Base-by-base conservation (phyloP, 2,797 vertebrate genomes). In the Falco concolor region DNA sequence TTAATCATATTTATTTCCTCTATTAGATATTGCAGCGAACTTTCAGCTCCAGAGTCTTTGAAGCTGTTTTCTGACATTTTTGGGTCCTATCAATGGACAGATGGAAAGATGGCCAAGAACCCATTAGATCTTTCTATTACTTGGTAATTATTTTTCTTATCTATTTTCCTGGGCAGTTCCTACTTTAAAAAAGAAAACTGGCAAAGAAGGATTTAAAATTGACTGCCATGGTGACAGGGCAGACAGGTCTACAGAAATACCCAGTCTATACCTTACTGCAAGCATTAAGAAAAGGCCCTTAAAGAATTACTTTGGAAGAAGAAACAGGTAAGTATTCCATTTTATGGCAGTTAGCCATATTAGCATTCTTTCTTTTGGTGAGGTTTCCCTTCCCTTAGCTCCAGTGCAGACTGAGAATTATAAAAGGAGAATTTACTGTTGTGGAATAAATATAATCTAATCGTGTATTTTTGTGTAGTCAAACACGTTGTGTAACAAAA, bases 51-150 rank as follows among this genome's bases (percentile, higher is more conserved):
- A 57, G 32, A 42, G 32, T 44, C 70, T 88, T 89, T 89, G 82
- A 97, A 92, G 82, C n/a, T 87, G 57, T 57, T 95, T 91, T 77
- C 84, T 96, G 92, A 94, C 86, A 91, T 95, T 93, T 96, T 75
- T 0, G 0, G 16, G 28, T 15, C 54, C 34, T 78, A 47, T 47
- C 32, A 45, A 60, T 2, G 85, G 64, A 63, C 15, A 89, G 82
- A 93, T 80, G 22, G 69, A 94, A 76, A 91, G 91, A 94, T 91
- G 87, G 72, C 61, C 84, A 91, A 89, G 6, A 76, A 89, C n/a
- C 12, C 87, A 78, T 87, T 75, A 75, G 68, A 94, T 94, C 68
- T 94, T 91, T 74, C 61, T 82, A 65, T 81, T 81, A 81, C 22
- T 54, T 5, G 0, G 42, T 81, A 96, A 95, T 92, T 97, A 83